A percentile compares a stretch with the other conserved stretches of the same genome.
Conservation (phyloP, 2,797 vertebrate genomes). For the Sebastiscus albofasciatus region DNA sequence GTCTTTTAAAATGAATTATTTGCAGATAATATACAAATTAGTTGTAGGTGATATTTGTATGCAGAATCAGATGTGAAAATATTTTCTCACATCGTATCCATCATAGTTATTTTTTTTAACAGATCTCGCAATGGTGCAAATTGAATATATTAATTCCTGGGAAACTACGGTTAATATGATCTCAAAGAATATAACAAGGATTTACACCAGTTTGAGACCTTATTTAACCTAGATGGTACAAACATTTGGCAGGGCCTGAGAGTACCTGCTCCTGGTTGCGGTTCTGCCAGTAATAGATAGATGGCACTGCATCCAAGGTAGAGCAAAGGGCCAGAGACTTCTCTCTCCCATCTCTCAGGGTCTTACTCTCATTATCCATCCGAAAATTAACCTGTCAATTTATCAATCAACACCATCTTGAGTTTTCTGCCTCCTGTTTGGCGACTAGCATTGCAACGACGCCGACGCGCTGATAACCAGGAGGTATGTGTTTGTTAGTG, state of each 20-base stretch:
- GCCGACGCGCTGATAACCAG: conserved; percentile 95
- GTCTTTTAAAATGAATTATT: background rate
- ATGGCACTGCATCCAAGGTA: conserved; percentile 98
- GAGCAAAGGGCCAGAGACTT: conserved; percentile 80
- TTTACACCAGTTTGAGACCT: conserved; percentile 33
- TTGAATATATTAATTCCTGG: conserved; percentile 12
- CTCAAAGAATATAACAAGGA: conserved; percentile 17
- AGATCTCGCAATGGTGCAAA: background rate
- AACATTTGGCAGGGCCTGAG: conserved; percentile 61
- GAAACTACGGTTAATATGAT: background rate
- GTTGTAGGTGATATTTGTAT: background rate
- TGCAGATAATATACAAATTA: background rate
- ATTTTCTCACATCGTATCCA: background rate
- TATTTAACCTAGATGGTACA: conserved; percentile 55
- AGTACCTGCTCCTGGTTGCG: conserved; percentile 81
- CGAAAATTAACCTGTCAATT: conserved; percentile 99
- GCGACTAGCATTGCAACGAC: conserved; percentile 87
- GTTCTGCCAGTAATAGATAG: conserved; percentile 90
- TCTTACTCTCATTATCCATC: conserved; percentile 97
- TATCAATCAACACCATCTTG: conserved; percentile 99
- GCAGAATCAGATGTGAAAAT: background rate
- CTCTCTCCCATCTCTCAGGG: conserved; percentile 86
- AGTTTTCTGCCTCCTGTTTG: conserved; percentile 89
- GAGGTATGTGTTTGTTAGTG: conserved; percentile 94
- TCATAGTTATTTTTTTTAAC: background rate